Evolutionary conservation across 1,140 invertebrate species (phyloP).

Genomic region (Schlechtendalia chinensis): DNA sequence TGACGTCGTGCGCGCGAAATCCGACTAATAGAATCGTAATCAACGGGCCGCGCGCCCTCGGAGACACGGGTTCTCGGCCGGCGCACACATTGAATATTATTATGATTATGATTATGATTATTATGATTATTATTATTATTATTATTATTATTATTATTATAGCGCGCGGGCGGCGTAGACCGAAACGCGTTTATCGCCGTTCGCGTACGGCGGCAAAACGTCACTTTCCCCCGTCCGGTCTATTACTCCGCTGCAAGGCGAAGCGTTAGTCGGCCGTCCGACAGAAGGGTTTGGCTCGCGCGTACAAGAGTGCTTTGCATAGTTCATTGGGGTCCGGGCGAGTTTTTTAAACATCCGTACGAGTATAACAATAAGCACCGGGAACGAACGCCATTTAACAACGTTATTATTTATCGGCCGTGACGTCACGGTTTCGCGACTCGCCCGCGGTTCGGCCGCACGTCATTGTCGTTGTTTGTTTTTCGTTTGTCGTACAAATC

Average conservation of each 20-base stretch:
- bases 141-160: too few relatives aligned
- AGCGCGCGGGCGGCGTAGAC: neutral
- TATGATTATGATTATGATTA: too few relatives aligned
- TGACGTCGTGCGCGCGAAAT: neutral
- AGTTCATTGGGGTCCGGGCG: slow-evolving; percentile 16
- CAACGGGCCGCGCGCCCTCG: slow-evolving; percentile 6
- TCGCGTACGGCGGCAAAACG: neutral
- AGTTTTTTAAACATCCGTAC: slow-evolving; percentile 42
- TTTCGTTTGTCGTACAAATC: slow-evolving; percentile 9
- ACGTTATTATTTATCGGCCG: slow-evolving; percentile 34
- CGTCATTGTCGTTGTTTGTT: too few relatives aligned
- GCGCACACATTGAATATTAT: neutral
- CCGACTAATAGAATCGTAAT: slow-evolving; percentile 47
- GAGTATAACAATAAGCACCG: slow-evolving; percentile 38
- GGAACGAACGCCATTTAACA: slow-evolving; percentile 30
- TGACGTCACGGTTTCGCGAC: slow-evolving; percentile 34
- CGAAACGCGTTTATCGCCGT: slow-evolving; percentile 23
- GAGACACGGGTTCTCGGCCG: too few relatives aligned
- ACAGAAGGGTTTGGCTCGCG: slow-evolving; percentile 24
- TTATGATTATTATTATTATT: too few relatives aligned
- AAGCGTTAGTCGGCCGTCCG: slow-evolving; percentile 16
- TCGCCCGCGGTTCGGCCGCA: neutral
- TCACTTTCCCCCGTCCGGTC: neutral
- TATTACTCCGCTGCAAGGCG: neutral
- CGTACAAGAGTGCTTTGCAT: neutral